Conservation (phyloP, 2,113 vertebrate genomes). For the Oplegnathus fasciatus region DNA sequence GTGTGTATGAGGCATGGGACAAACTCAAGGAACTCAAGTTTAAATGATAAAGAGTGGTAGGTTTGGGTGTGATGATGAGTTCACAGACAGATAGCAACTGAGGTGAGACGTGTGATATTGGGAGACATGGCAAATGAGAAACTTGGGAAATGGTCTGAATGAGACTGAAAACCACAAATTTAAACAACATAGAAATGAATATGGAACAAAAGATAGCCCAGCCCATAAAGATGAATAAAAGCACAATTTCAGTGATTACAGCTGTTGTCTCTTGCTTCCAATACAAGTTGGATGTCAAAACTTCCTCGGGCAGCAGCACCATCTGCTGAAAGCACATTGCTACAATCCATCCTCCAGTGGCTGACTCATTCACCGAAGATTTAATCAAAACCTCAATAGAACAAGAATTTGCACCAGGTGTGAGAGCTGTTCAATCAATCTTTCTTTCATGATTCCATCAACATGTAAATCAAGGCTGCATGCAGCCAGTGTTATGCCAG, state of each 20-base stretch:
- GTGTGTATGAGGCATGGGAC: background rate
- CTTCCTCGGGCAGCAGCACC: conserved; percentile 62
- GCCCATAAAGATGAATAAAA: background rate
- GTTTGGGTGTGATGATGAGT: background rate
- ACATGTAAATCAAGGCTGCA: conserved; percentile 34
- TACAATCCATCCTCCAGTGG: background rate
- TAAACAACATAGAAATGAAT: background rate
- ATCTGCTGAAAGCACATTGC: conserved; percentile 67
- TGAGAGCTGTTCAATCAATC: conserved; percentile 19
- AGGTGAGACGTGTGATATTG: background rate
- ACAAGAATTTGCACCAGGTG: conserved; percentile 27
- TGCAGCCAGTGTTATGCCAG: background rate
- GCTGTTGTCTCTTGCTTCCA: conserved; percentile 1
- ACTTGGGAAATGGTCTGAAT: background rate
- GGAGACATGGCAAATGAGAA: background rate
- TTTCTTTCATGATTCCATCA: conserved; percentile 37
- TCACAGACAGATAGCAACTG: background rate
- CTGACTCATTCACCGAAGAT: conserved; percentile 3
- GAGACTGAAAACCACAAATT: background rate
- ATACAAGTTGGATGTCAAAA: background rate
- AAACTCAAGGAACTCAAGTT: background rate
- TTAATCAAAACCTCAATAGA: conserved; percentile 29
- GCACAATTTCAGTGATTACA: background rate
- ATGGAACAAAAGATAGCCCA: background rate
- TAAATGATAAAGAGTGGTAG: background rate